Percentiles rank a stretch among this genome's conserved stretches.
Evolutionary conservation across 1,140 invertebrate genomes (phyloP).

Genomic region (Vanessa tameamea): DNA sequence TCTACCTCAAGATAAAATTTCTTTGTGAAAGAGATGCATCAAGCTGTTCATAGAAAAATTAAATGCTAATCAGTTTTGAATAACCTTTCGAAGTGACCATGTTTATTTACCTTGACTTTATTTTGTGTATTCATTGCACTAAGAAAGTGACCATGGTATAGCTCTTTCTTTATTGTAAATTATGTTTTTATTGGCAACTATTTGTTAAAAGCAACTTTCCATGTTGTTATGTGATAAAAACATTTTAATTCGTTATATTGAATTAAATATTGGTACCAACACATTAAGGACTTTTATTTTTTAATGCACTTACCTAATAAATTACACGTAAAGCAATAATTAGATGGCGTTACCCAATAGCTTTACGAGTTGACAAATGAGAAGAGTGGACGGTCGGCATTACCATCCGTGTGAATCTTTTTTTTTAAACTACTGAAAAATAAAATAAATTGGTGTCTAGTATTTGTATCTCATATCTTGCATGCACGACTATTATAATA

Average conservation of each 20-base stretch:
- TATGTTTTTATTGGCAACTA: conserved; percentile 59
- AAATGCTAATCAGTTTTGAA: too few relatives aligned
- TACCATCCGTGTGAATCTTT: too few relatives aligned
- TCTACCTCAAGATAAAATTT: too few relatives aligned
- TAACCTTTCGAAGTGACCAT: too few relatives aligned
- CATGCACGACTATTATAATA: background rate
- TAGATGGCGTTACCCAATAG: too few relatives aligned
- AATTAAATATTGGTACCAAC: conserved; percentile 63
- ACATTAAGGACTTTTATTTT: conserved; percentile 29
- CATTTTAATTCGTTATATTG: conserved; percentile 56
- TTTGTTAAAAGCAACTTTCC: conserved; percentile 61
- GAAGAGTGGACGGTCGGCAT: too few relatives aligned
- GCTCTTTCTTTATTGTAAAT: conserved; percentile 59
- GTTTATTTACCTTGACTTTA: background rate
- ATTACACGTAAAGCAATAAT: background rate
- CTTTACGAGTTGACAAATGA: too few relatives aligned
- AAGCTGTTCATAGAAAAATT: too few relatives aligned
- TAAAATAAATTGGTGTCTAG: background rate
- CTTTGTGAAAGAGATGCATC: too few relatives aligned
- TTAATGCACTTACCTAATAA: background rate
- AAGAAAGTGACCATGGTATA: conserved; percentile 10
- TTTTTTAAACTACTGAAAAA: too few relatives aligned
- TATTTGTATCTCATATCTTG: background rate
- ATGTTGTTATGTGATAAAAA: conserved; percentile 66
- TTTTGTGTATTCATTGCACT: background rate